Evolutionary conservation across 1,140 invertebrate genomes (phyloP).

Genomic region (Drosophila bifasciata): DNA sequence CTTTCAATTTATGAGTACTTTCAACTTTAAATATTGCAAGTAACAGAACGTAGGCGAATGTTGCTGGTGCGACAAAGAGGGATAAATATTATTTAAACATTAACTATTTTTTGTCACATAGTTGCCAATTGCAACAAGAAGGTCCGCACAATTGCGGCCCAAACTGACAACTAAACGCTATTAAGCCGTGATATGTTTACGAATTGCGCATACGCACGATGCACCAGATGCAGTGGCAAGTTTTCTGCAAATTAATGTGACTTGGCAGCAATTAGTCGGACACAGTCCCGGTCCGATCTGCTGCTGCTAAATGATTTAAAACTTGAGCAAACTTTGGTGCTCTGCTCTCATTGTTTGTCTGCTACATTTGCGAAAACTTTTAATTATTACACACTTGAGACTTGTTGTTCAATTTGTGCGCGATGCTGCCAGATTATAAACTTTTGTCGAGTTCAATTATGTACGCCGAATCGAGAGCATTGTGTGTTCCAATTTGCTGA

Average conservation of each 20-base stretch:
- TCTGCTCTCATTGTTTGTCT: constrained; percentile 14
- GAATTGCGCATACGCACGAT: constrained; percentile 54
- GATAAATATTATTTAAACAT: too few relatives aligned
- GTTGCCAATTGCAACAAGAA: too few relatives aligned
- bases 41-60: too few relatives aligned
- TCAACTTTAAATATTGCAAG: too few relatives aligned
- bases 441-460: constrained; percentile 73
- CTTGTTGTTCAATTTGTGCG: constrained; percentile 69
- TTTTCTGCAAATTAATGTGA: constrained; percentile 31
- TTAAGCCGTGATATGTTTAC: not conserved
- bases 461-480: constrained; percentile 32
- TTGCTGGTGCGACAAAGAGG: too few relatives aligned
- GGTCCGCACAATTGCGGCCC: not conserved
- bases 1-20: too few relatives aligned
- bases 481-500: constrained; percentile 36
- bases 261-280: constrained; percentile 60
- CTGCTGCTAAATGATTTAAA: constrained; percentile 66
- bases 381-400: constrained; percentile 76
- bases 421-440: constrained; percentile 75
- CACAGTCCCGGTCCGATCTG: constrained; percentile 10
- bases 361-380: constrained; percentile 56
- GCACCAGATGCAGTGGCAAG: constrained; percentile 15
- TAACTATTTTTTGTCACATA: too few relatives aligned
- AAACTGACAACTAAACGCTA: not conserved
- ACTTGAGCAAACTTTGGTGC: constrained; percentile 60